Base-by-base conservation (phyloP, 1,140 invertebrate species). In the Zelostemma sp. region DNA sequence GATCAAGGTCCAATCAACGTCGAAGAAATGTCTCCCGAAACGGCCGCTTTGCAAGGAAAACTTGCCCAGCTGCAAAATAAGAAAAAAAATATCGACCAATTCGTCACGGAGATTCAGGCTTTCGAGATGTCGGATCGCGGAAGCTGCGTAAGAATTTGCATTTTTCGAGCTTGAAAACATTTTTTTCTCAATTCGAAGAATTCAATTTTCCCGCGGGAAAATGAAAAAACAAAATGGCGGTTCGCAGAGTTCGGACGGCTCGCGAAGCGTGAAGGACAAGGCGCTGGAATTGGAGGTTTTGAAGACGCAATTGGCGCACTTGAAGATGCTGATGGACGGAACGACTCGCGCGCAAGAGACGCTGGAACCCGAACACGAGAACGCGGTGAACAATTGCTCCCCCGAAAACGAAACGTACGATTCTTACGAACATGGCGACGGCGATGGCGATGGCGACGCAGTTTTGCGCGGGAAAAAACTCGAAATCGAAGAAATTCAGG, bases 41-140 rank as follows among this genome's bases (percentile, higher is more conserved):
- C 84, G 31, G 73, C 73, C 3, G 76, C 49, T 0, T 48, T 86
- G 1, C 67, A 78, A 28, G 75, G 69, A 17, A 86, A 85, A 68
- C 68, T 86, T 3, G 77, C 75, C 5, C 74, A 80, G 33, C 70
- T 86, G 3, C 81, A 86, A 54, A 75, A 68, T 25, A 86, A 85
- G 16, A 86, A 86, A 41, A 77, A 78, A 41, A 78, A 79, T 19
- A 85, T 86, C 82, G 84, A 86, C 59, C 80, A 80, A 16, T 67
- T 86, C 17, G 76, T 85, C 19, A 75, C 82, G n/a, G 82, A 84
- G 56, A 60, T 86, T 1, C 82, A 85, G 47, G 72, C 75, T 19
- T 35, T 35, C 33, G 80, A 83, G 45, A 18, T 77, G 4, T 74
- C 66, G 6, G 81, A 81, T 6, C 68, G 68, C 33, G 75, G 54